These are phyloP conservation scores for Clupea harengus DNA, from an alignment of 2,113 vertebrate species.

Conservation along the genomic window DNA sequence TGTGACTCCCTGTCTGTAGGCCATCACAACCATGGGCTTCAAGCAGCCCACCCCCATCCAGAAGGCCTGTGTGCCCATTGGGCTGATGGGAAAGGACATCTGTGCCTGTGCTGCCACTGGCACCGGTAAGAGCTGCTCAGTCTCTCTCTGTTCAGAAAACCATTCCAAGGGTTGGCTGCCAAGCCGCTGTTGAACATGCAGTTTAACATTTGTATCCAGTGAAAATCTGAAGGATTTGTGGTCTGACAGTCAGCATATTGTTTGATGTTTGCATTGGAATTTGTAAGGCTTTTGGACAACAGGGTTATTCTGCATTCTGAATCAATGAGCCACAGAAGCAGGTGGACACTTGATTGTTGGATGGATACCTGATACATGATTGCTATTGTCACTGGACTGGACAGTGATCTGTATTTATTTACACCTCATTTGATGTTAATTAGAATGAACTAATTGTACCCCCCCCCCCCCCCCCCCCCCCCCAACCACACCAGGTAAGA, in stretches of 20 bases:
- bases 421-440: background rate
- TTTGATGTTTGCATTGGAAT: background rate
- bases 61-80: slow-evolving; percentile 93
- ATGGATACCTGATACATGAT: too few species aligned
- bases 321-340: background rate
- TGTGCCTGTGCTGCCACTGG: slow-evolving; percentile 97
- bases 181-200: background rate
- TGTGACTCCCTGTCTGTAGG: slow-evolving; percentile 72
- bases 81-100: slow-evolving; percentile 90
- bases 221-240: background rate
- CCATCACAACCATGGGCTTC: slow-evolving; percentile 87
- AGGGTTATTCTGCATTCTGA: background rate
- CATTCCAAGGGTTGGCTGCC: background rate
- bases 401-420: background rate
- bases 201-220: background rate
- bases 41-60: slow-evolving; percentile 94
- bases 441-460: too few species aligned
- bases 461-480: background rate
- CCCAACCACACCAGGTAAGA: slow-evolving; percentile 79
- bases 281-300: background rate
- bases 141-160: background rate
- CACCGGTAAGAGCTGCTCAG: slow-evolving; percentile 74
- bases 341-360: too few species aligned
- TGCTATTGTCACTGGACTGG: too few species aligned
- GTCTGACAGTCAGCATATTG: background rate